These are phyloP conservation scores for Caranx melampygus DNA, from an alignment of 2,113 vertebrate genomes.

Conservation along the genomic window DNA sequence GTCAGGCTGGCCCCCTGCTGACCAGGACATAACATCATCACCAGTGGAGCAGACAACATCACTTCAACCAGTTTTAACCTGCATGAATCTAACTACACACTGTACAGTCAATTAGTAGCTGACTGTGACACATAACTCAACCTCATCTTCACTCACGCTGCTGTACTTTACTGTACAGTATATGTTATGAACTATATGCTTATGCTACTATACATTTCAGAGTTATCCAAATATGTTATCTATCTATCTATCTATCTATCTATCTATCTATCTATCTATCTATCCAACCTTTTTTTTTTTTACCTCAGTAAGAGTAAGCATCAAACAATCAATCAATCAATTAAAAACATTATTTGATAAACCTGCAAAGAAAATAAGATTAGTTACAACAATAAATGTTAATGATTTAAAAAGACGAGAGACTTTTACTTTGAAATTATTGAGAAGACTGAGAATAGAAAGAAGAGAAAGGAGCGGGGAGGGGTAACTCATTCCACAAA, in stretches of 20 bases:
- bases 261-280: too few species aligned
- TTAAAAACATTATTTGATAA: too few species aligned
- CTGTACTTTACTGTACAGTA: too few species aligned
- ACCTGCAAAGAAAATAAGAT: background rate
- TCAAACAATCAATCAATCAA: background rate
- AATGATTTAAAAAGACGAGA: background rate
- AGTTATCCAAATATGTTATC: too few species aligned
- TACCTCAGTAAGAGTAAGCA: too few species aligned
- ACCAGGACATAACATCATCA: background rate
- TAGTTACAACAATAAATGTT: too few species aligned
- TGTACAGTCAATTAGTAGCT: slow-evolving; percentile 11
- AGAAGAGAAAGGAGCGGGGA: background rate
- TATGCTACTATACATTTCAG: too few species aligned
- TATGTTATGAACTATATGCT: too few species aligned
- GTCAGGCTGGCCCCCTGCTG: background rate
- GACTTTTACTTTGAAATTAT: background rate
- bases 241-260: too few species aligned
- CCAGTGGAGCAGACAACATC: background rate
- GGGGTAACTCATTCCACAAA: too few species aligned
- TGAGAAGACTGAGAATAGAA: background rate
- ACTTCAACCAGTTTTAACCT: slow-evolving; percentile 17
- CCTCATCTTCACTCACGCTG: background rate
- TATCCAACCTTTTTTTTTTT: too few species aligned
- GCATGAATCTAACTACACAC: background rate
- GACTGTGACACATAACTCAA: background rate